Conservation (phyloP, 2,888 invertebrate genomes). For the Lissocephala sabroskyi region DNA sequence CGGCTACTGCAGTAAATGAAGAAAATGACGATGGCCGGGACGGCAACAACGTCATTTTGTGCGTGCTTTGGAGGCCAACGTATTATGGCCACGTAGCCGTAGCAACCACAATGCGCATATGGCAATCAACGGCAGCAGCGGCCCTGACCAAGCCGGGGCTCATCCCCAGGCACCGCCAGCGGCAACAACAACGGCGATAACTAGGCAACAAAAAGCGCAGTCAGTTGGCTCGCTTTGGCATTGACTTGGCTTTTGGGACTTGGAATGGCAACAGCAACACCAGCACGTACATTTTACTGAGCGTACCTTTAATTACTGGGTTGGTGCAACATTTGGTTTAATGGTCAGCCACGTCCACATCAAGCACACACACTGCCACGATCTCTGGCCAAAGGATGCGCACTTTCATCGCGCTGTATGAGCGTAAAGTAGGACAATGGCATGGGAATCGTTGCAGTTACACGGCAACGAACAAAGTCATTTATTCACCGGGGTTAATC, state of each 20-base stretch:
- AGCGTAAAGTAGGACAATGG: no score
- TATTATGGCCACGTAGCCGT: slow-evolving; percentile 50
- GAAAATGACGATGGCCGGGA: not conserved
- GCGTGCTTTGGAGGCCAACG: slow-evolving; percentile 29
- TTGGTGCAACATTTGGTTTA: slow-evolving; percentile 43
- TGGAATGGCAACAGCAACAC: no score
- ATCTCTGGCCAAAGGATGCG: no score
- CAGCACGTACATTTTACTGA: slow-evolving; percentile 10
- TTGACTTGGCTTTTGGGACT: slow-evolving; percentile 7
- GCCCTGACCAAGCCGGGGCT: no score
- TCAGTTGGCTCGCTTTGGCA: slow-evolving; percentile 10
- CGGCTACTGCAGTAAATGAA: slow-evolving; percentile 37
- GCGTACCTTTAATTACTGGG: slow-evolving; percentile 48
- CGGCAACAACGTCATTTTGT: slow-evolving; percentile 43
- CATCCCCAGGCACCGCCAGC: slow-evolving; percentile 21
- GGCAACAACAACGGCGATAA: slow-evolving; percentile 28
- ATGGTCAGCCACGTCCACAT: slow-evolving; percentile 26
- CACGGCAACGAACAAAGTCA: no score
- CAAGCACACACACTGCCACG: slow-evolving; percentile 22
- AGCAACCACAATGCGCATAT: slow-evolving; percentile 42
- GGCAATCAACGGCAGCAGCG: slow-evolving; percentile 42
- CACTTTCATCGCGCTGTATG: no score
- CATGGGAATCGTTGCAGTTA: no score
- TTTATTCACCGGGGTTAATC: no score
- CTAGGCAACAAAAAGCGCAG: slow-evolving; percentile 27